These are phyloP conservation scores for Xestoiulus laeticollis DNA, from an alignment of 2,888 invertebrate species.

Conservation along the genomic window DNA sequence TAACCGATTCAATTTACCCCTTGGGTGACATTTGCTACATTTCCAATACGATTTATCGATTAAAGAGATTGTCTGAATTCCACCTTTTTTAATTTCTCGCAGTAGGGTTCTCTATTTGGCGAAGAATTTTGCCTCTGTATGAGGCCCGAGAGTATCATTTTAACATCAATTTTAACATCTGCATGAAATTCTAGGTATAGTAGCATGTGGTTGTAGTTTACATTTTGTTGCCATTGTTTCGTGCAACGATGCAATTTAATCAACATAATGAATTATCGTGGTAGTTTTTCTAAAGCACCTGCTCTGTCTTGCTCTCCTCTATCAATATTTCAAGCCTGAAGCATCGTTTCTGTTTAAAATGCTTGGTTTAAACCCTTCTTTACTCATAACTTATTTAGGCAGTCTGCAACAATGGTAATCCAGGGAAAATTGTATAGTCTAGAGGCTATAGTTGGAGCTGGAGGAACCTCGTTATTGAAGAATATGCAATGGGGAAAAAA, in stretches of 20 bases:
- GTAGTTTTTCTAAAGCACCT: not conserved
- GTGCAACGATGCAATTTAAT: not conserved
- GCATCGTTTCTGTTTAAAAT: not conserved
- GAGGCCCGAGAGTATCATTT: not conserved
- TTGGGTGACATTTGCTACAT: too few relatives aligned
- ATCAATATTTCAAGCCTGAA: not conserved
- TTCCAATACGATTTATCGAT: too few relatives aligned
- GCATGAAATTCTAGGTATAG: not conserved
- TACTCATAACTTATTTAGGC: not conserved
- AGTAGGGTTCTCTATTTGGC: too few relatives aligned
- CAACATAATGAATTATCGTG: not conserved
- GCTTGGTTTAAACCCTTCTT: not conserved
- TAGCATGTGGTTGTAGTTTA: not conserved
- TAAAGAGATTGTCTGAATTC: not conserved
- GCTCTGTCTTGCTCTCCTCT: not conserved
- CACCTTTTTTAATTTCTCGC: too few relatives aligned
- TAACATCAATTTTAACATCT: not conserved
- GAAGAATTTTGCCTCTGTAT: not conserved
- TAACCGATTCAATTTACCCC: too few relatives aligned
- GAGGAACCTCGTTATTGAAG: not conserved
- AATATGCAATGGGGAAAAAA: not conserved
- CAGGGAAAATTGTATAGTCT: not conserved
- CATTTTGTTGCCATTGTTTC: not conserved
- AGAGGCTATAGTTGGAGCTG: not conserved
- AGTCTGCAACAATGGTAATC: not conserved